Conservation (phyloP, 2,888 invertebrate species). For the Smittia sp. region DNA sequence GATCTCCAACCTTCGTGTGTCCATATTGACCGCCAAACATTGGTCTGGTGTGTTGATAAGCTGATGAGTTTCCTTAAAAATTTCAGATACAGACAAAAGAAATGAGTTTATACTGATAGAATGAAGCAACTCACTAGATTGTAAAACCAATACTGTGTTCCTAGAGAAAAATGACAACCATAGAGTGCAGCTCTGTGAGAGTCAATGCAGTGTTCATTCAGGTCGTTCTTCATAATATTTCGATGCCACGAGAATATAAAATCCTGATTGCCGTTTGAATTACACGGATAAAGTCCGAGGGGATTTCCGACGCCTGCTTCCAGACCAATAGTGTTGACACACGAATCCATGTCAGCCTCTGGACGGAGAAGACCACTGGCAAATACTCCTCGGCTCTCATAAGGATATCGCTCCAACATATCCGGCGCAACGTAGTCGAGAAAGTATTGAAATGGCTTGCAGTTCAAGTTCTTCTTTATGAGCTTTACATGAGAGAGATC, state of each 20-base stretch:
- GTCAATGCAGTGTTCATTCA: background rate
- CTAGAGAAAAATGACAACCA: background rate
- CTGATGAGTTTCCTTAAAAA: background rate
- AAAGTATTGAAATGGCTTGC: slow-evolving; percentile 24
- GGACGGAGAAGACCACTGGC: background rate
- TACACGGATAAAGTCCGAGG: background rate
- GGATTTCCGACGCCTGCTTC: background rate
- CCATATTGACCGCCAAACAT: background rate
- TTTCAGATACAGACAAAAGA: too few species aligned
- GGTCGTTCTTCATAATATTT: background rate
- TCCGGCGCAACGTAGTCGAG: background rate
- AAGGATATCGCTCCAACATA: background rate
- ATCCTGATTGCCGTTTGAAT: background rate
- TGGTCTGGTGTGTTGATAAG: background rate
- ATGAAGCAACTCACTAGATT: too few species aligned
- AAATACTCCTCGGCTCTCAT: background rate
- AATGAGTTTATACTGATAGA: too few species aligned
- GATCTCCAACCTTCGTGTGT: too few species aligned
- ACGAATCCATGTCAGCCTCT: background rate
- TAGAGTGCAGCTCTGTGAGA: background rate
- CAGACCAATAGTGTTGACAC: background rate
- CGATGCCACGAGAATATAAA: background rate
- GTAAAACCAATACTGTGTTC: too few species aligned
- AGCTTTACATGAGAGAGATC: background rate
- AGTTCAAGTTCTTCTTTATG: slow-evolving; percentile 11